These are phyloP conservation scores for Gortyna flavago DNA, from an alignment of 2,888 invertebrate species.

Conservation along the genomic window DNA sequence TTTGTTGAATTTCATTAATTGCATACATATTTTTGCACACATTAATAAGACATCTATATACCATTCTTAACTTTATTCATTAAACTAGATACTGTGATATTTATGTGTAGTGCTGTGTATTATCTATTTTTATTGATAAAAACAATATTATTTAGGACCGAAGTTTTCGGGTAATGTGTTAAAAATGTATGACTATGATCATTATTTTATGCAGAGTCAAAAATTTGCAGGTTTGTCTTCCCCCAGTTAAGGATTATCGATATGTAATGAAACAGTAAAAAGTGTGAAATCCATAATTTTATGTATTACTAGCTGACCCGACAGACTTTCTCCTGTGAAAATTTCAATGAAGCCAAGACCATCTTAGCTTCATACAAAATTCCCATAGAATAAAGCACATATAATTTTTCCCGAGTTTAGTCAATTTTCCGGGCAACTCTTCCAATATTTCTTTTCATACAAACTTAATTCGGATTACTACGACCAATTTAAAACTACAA, in stretches of 20 bases:
- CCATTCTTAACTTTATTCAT: background rate
- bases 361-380: background rate
- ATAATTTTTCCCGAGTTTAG: too few relatives aligned
- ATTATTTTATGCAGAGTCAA: background rate
- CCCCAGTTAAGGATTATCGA: background rate
- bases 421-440: too few relatives aligned
- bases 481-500: too few relatives aligned
- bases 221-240: background rate
- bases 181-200: background rate
- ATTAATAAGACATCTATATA: background rate
- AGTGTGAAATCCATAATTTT: background rate
- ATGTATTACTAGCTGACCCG: background rate
- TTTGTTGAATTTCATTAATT: background rate
- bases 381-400: background rate
- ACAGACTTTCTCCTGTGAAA: background rate
- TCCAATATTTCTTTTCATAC: too few relatives aligned
- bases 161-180: background rate
- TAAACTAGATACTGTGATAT: slow-evolving; percentile 8
- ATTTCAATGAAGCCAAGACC: background rate
- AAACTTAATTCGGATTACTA: too few relatives aligned
- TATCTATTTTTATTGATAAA: background rate
- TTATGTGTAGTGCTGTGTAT: background rate
- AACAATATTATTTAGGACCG: background rate
- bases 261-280: background rate
- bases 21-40: background rate